Base-by-base conservation (phyloP, 2,888 invertebrate genomes). In the Neocrepidodera transversa region DNA sequence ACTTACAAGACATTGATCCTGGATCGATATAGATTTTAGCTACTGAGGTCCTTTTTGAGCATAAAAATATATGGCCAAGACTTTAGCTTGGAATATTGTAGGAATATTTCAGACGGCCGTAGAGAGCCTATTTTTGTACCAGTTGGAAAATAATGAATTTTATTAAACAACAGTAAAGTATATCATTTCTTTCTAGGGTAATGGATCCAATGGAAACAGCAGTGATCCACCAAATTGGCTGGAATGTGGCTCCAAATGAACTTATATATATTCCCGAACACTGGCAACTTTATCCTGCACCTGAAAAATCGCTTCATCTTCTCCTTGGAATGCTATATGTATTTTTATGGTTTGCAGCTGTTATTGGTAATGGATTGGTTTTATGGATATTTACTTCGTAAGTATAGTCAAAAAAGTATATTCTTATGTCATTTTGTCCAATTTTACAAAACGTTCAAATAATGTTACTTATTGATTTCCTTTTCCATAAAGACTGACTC, bases 301-400 rank as follows among this genome's bases (percentile, higher is more conserved):
- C 93, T 0, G 91, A 91, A 57, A 90, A 89, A 60, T 88, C 91
- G 50, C 83, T 92, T 68, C 91, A 93, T 79, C 91, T 92, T 64
- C 84, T 92, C 2, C 82, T 93, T 43, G 92, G 89, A 3, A 82
- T 92, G 18, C 81, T 93, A 20, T 93, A 93, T 75, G 84, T 86
- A 49, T 90, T 92, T 72, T 88, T 88, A 30, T 83, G 89, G 43
- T 82, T 90, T 51, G 86, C 92, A 3, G 59, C 71, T 2, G 79
- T 90, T 8, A 78, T 89, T 36, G 93, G 94, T 61, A 94, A 94
- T 79, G 93, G 93, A 62, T 81, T 93, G 43, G 93, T 94, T 64
- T 87, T 93, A 68, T 93, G 90, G 85, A 85, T 93, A 68, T 93
- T 94, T 77, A 84, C 87, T 67, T 84, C 88, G 91, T 91, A 79